These are phyloP conservation scores for Caenorhabditis sinica DNA, from an alignment of 2,888 invertebrate genomes.

Conservation along the genomic window DNA sequence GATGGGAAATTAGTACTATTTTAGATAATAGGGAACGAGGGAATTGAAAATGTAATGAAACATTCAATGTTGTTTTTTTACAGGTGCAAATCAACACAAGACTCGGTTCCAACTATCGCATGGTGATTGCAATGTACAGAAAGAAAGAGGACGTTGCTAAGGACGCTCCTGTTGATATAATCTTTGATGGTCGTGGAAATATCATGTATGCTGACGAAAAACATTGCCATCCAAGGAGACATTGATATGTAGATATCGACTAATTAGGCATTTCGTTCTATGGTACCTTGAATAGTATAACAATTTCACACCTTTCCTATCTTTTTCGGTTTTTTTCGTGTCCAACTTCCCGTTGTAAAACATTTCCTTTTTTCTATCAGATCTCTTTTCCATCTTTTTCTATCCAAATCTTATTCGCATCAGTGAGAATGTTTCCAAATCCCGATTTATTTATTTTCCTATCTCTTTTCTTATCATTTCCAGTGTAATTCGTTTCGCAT, in stretches of 20 bases:
- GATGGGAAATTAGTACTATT: background rate
- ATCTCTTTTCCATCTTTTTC: background rate
- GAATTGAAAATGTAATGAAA: no score
- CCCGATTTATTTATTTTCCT: background rate
- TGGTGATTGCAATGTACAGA: conserved; percentile 52
- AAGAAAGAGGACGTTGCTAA: conserved; percentile 33
- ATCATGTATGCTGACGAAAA: conserved; percentile 24
- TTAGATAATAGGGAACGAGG: no score
- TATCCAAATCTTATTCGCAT: no score
- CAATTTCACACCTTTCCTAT: background rate
- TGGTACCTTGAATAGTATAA: no score
- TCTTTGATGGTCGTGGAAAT: conserved; percentile 52
- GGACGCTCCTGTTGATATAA: conserved; percentile 37
- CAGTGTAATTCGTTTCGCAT: no score
- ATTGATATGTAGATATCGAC: no score
- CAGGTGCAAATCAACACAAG: conserved; percentile 32
- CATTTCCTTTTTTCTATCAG: background rate
- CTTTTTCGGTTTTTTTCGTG: background rate
- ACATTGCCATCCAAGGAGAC: background rate
- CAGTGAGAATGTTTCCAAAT: background rate
- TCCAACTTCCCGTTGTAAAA: background rate
- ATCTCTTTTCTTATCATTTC: background rate
- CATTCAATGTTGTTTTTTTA: conserved; percentile 8
- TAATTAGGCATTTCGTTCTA: no score
- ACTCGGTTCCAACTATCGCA: background rate